Conservation (phyloP, 1,140 invertebrate genomes). For the Leptestheria dahalacensis region DNA sequence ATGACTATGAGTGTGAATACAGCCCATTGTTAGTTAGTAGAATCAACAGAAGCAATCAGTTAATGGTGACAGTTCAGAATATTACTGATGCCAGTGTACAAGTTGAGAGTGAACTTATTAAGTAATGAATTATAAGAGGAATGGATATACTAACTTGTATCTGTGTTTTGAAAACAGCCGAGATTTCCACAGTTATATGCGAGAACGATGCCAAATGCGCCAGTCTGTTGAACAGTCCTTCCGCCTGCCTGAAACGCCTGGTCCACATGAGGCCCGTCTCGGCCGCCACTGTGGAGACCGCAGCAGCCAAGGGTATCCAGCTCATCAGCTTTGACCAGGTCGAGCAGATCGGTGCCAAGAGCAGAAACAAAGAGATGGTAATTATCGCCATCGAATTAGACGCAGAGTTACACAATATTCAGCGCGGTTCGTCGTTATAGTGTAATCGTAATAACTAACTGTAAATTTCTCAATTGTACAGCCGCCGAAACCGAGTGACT, state of each 20-base stretch:
- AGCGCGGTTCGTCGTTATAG: too few relatives aligned
- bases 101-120: too few relatives aligned
- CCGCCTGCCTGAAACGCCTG: slow-evolving; percentile 63
- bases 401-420: too few relatives aligned
- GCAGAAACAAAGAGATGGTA: slow-evolving; percentile 55
- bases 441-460: too few relatives aligned
- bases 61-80: too few relatives aligned
- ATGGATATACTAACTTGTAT: not conserved
- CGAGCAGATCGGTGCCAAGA: slow-evolving; percentile 62
- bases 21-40: too few relatives aligned
- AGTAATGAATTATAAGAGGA: too few relatives aligned
- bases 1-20: too few relatives aligned
- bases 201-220: slow-evolving; percentile 84
- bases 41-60: too few relatives aligned
- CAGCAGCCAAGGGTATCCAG: slow-evolving; percentile 62
- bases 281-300: slow-evolving; percentile 56
- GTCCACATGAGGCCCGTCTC: slow-evolving; percentile 61
- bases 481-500: slow-evolving; percentile 67
- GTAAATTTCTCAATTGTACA: too few relatives aligned
- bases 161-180: slow-evolving; percentile 38
- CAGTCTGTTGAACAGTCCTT: slow-evolving; percentile 65
- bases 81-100: too few relatives aligned
- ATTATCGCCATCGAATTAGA: too few relatives aligned
- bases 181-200: slow-evolving; percentile 71
- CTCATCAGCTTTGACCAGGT: slow-evolving; percentile 71